Base-by-base conservation (phyloP, 2,797 vertebrate species). In the Megalops cyprinoides region DNA sequence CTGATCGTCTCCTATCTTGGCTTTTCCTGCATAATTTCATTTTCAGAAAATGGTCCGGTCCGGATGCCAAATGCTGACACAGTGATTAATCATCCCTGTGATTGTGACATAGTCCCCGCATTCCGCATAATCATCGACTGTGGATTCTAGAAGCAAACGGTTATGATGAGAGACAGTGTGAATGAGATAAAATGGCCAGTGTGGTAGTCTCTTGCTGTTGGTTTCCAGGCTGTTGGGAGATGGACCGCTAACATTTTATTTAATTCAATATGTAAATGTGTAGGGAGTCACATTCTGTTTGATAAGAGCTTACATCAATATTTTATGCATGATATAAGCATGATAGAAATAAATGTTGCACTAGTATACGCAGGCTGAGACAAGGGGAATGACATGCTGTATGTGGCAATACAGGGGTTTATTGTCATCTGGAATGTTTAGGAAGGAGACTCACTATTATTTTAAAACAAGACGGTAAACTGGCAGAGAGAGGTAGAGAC, bases 1-100 rank as follows among this genome's bases (percentile, higher is more conserved):
- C 67, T 42, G 67, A 71, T 71, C n/a, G 44, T 71, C 67, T 71
- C 39, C 67, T 71, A 37, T n/a, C 67, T n/a, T 71, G 37, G 67
- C n/a, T n/a, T 71, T 71, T 44, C 23, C 67, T 10, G 67, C 18
- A 39, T 71, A 71, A 71, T 42, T 65, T 44, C 39, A 44, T 71
- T 44, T 71, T 71, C 39, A 42, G 67, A n/a, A n/a, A 71, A 71
- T n/a, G 67, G 20, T 9, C 67, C 42, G 8, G 39, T 71, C 67
- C 23, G 12, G 37, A 71, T 71, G 67, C 67, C 67, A 71, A 71
- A 71, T 71, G 39, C 67, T 39, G 15, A 9, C 67, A 71, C 20
- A 39, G 39, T n/a, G 37, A 71, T 71, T 71, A 71, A 71, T 71
- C 67, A n/a, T 39, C 3, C 20, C 67, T 39, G 7, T 42, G 37